A percentile compares a stretch with the other conserved stretches of the same genome.
Conservation (phyloP, 1,140 invertebrate genomes). For the Papilio helenus region DNA sequence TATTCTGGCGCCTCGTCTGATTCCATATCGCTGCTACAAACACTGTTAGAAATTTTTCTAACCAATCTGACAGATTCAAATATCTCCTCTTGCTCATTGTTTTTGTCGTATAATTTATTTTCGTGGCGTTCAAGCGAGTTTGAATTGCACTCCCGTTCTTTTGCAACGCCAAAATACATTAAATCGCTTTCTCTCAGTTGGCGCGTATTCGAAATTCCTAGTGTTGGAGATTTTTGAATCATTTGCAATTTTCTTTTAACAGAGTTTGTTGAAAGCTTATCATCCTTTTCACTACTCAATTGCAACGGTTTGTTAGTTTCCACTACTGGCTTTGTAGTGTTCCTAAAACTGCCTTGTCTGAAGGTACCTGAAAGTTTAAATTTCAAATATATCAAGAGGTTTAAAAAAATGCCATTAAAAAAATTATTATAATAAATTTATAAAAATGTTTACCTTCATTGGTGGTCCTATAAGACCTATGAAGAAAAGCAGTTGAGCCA, state of each 20-base stretch:
- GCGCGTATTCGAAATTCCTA: constrained; percentile 60
- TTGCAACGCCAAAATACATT: constrained; percentile 71
- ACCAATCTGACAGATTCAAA: constrained; percentile 47
- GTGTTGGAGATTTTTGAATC: constrained; percentile 51
- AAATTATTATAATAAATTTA: constrained; percentile 32
- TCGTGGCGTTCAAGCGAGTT: constrained; percentile 45
- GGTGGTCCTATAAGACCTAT: constrained; percentile 58
- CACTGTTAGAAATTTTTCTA: constrained; percentile 65
- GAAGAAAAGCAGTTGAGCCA: constrained; percentile 45
- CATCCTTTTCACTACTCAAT: constrained; percentile 25
- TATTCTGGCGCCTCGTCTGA: constrained; percentile 72
- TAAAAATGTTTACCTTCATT: constrained; percentile 55
- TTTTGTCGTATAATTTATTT: constrained; percentile 38
- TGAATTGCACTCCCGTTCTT: constrained; percentile 35
- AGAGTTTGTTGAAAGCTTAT: constrained; percentile 35
- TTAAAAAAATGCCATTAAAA: not conserved
- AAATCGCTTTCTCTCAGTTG: constrained; percentile 71
- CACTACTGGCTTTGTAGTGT: not conserved
- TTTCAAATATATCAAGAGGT: not conserved
- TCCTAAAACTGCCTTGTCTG: constrained; percentile 39
- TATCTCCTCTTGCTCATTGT: constrained; percentile 43
- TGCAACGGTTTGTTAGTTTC: constrained; percentile 5
- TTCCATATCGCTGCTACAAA: constrained; percentile 73
- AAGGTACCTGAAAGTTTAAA: constrained; percentile 55
- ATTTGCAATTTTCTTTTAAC: constrained; percentile 48